Base-by-base conservation (phyloP, 1,140 invertebrate genomes). In the Brachionus plicatilis region DNA sequence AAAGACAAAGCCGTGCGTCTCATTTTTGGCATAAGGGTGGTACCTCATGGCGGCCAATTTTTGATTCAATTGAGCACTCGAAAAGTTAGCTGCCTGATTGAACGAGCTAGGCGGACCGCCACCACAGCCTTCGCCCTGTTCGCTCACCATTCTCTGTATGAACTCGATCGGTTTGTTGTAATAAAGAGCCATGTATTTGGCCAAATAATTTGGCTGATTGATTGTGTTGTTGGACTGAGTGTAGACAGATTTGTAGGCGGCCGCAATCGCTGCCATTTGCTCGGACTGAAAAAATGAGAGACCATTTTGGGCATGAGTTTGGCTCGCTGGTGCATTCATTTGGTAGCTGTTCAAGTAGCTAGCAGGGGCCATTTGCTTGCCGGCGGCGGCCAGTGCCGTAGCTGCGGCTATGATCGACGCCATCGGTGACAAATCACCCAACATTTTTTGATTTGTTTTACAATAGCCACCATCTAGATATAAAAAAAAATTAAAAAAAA, bases 381-480 rank as follows among this genome's bases (percentile, higher is more conserved):
- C 70, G 45, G 43, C 70, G 4, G 70, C 70, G 4, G 70, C 66
- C n/a, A 72, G 33, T n/a, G 68, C 72, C 7, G 20, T 76, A 9
- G 72, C 72, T 50, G 72, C 43, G 9, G 72, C 72, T 27, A 76
- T 76, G n/a, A 76, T 47, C 12, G 72, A 76, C 8, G 72, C 72
- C 72, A 76, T 76, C 24, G 45, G 33, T 24, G 66, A 68, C 33
- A 68, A 11, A 7, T 72, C 68, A 72, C 37, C 37, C 5, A 72
- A 72, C 33, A 72, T 17, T 43, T 76, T 76, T 76, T 37, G 27
- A 50, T n/a, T 76, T 50, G 72, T 37, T 11, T 50, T 72, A 6
- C n/a, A 17, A 72, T 43, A 41, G 43, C 20, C 4, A 14, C 11
- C 29, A 29, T 70, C 24, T 29, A 37, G 33, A 7, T 4, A 37